Conservation (phyloP, 2,797 vertebrate genomes). For the Phataginus tricuspis region DNA sequence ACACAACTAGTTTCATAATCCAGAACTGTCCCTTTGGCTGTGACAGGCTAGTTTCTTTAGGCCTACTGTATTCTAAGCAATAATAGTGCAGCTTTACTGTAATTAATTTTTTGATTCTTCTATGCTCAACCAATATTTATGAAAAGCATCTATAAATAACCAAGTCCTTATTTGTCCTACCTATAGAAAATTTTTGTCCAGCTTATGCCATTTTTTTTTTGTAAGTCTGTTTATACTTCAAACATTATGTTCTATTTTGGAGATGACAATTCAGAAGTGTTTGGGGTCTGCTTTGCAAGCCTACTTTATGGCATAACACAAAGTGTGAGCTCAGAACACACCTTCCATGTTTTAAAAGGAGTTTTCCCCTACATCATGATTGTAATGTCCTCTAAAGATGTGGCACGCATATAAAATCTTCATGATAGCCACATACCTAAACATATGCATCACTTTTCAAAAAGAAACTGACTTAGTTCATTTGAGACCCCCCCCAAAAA, state of each 20-base stretch:
- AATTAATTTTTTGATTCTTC: constrained; percentile 75
- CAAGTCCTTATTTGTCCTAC: constrained; percentile 43
- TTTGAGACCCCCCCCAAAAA: not conserved
- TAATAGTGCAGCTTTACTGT: not conserved
- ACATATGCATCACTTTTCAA: not conserved
- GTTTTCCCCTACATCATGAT: not conserved
- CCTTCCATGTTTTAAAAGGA: not conserved
- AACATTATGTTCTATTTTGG: constrained; percentile 56
- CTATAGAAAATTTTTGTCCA: constrained; percentile 66
- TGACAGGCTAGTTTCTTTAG: not conserved
- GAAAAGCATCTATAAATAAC: constrained; percentile 65
- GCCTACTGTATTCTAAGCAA: not conserved
- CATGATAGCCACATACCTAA: not conserved
- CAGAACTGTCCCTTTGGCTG: not conserved
- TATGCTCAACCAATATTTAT: constrained; percentile 60
- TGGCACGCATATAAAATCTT: not conserved
- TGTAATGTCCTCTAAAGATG: not conserved
- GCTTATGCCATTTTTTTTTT: not conserved
- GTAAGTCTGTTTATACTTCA: constrained; percentile 71
- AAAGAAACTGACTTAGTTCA: constrained; percentile 14
- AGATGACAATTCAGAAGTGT: constrained; percentile 1
- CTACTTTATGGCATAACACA: not conserved
- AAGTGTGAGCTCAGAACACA: not conserved
- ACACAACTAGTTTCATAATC: not conserved
- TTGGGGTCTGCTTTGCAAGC: not conserved